A percentile compares a stretch with the other conserved stretches of the same genome.
phyloP scores from a whole-genome alignment of 2,113 vertebrate species.

The Prietella phreatophila region DNA sequence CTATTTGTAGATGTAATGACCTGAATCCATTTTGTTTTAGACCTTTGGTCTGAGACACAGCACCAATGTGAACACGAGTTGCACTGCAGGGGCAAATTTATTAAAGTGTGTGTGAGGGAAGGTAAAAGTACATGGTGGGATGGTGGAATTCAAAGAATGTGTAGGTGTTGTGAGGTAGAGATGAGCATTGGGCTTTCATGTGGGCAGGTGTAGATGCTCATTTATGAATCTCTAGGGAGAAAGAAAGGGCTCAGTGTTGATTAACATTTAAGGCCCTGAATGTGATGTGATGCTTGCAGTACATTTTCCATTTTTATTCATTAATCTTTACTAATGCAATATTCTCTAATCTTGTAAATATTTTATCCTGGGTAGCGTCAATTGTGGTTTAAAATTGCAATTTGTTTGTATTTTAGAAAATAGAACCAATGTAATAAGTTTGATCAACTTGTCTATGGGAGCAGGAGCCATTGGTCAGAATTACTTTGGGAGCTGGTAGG shows the following conservation, averaged over 20 bases:
- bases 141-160: background rate
- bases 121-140: background rate
- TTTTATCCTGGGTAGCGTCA: background rate
- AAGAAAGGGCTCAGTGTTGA: too few relatives aligned
- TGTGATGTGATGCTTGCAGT: too few relatives aligned
- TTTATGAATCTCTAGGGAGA: too few relatives aligned
- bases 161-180: background rate
- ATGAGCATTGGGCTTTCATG: background rate
- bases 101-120: background rate
- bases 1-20: background rate
- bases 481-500: background rate
- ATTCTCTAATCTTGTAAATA: too few relatives aligned
- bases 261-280: too few relatives aligned
- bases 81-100: background rate
- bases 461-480: background rate
- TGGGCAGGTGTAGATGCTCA: too few relatives aligned
- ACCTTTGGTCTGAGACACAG: background rate
- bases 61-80: background rate
- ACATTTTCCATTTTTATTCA: too few relatives aligned
- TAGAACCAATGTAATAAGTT: too few relatives aligned
- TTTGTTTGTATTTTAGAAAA: too few relatives aligned
- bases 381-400: background rate
- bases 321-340: too few relatives aligned
- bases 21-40: background rate
- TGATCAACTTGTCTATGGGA: background rate